phyloP scores from a whole-genome alignment of 2,113 vertebrate genomes.

The Theristicus caerulescens region DNA sequence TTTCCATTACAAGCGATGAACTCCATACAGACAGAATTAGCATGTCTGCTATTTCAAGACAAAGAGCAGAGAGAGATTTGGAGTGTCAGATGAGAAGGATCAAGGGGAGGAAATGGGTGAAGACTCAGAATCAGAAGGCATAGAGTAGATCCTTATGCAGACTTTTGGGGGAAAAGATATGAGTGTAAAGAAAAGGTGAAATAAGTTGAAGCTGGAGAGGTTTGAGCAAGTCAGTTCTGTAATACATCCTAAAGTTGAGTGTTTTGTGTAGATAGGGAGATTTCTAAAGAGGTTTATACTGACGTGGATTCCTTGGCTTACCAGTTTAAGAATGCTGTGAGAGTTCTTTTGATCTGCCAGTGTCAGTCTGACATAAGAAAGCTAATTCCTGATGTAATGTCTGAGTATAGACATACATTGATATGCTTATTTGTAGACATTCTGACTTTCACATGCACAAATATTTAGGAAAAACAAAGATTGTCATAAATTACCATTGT shows the following conservation, averaged over 20 bases:
- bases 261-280: not conserved
- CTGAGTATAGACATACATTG: not conserved
- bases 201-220: not conserved
- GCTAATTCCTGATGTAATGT: not conserved
- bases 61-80: not conserved
- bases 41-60: not conserved
- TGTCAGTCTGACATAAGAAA: not conserved
- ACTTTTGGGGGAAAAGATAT: not conserved
- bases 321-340: not conserved
- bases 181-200: not conserved
- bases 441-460: not conserved
- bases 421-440: not conserved
- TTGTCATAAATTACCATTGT: not conserved
- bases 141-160: not conserved
- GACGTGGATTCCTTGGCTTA: not conserved
- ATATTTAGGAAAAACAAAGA: not conserved
- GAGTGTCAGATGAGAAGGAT: not conserved
- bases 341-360: not conserved
- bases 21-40: not conserved
- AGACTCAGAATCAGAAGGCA: not conserved
- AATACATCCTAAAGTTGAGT: not conserved
- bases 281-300: not conserved
- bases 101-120: not conserved
- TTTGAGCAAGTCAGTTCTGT: not conserved
- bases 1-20: not conserved